Evolutionary conservation across 2,888 invertebrate genomes (phyloP), one percentile per base, ranked within the genome.

Genomic region (Tipula confusa): DNA sequence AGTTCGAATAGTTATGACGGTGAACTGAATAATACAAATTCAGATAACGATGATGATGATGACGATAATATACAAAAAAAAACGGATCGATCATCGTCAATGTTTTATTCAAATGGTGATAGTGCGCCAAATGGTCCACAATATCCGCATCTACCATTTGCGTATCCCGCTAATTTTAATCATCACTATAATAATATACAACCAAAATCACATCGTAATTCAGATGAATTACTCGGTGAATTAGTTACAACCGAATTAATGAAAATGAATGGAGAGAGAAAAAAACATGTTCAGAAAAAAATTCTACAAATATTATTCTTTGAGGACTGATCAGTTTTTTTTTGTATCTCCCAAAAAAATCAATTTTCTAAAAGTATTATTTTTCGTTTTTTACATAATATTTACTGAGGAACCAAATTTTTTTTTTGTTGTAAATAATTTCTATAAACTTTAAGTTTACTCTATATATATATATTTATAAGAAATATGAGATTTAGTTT

Each of bases 301-400:
- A 89, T 89, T 79, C 86, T 89, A 48, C 89, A 89, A 86, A 89
- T 89, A 84, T 86, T 89, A 80, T 89, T 89, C 84, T 89, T 89
- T 84, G 89, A 89, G 48, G 89, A 89, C 85, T 89, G 86, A 86
- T 80, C 80, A 80, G n/a, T 29, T 80, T 29, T 18, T 80, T 80
- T 64, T 64, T 64, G 64, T 64, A 64, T 64, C 64, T 64, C 64
- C 24, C 24, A 64, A 24, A 64, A 64, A 64, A 64, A 24, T 64
- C 24, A 64, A 64, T 18, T 64, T 64, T 64, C 64, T 24, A 64
- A 64, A 64, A 64, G 64, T 64, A 64, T 64, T 64, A 64, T 64
- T 64, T 64, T 64, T 64, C 24, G 64, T 64, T 64, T 64, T 64
- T 64, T 64, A 64, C 9, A 64, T 24, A 33, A 33, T 33, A 64